Evolutionary conservation across 2,888 invertebrate genomes (phyloP).

Genomic region (Amblyteles armatorius): DNA sequence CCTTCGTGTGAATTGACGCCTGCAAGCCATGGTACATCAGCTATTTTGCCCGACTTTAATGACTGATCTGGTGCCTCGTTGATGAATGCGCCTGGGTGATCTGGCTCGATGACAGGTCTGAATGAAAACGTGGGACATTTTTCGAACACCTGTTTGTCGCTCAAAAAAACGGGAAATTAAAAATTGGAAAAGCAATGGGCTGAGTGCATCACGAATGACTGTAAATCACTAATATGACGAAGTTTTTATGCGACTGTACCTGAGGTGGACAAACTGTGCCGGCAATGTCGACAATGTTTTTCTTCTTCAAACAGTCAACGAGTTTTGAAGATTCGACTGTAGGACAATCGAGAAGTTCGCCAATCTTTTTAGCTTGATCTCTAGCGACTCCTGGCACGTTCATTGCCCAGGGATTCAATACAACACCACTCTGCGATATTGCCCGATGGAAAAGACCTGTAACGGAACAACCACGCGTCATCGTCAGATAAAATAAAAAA

Average conservation of each 20-base stretch:
- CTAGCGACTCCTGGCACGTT: slow-evolving; percentile 87
- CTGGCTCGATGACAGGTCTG: slow-evolving; percentile 90
- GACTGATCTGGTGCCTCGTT: slow-evolving; percentile 87
- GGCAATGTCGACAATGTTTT: background rate
- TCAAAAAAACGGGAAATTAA: background rate
- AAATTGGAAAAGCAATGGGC: no score
- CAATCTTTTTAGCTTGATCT: slow-evolving; percentile 83
- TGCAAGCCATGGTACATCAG: slow-evolving; percentile 89
- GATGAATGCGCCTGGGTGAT: slow-evolving; percentile 89
- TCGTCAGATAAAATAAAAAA: background rate
- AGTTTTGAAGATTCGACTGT: background rate
- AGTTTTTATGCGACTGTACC: background rate
- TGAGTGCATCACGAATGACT: background rate
- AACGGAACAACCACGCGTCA: background rate
- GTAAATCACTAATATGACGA: background rate
- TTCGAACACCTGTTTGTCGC: slow-evolving; percentile 88
- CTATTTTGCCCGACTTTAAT: slow-evolving; percentile 85
- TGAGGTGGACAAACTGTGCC: background rate
- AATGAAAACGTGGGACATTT: slow-evolving; percentile 93
- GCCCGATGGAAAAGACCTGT: slow-evolving; percentile 89
- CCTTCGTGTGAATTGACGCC: slow-evolving; percentile 92
- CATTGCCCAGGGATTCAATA: slow-evolving; percentile 89
- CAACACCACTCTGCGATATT: slow-evolving; percentile 91
- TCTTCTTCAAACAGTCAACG: background rate
- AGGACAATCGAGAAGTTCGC: background rate